A percentile compares a stretch with the other conserved stretches of the same genome.
Conservation (phyloP, 2,888 invertebrate species). For the Chydorus sphaericus region DNA sequence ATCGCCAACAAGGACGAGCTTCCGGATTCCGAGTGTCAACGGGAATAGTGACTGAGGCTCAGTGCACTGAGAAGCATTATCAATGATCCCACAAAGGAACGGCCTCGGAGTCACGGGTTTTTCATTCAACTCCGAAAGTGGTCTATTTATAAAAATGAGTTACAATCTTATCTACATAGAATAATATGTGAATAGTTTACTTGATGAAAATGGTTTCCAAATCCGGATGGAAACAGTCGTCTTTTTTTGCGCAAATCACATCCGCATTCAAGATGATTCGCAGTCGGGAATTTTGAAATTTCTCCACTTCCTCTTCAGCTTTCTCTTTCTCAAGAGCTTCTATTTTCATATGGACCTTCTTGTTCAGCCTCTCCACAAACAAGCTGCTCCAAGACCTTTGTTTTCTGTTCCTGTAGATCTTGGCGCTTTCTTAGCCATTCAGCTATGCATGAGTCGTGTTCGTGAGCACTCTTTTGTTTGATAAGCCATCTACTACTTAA, state of each 20-base stretch:
- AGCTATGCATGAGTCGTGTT: too few relatives aligned
- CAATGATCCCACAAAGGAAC: constrained; percentile 56
- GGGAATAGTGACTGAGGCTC: constrained; percentile 73
- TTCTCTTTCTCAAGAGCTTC: neutral
- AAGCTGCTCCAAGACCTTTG: neutral
- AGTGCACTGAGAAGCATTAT: constrained; percentile 74
- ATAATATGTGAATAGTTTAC: neutral
- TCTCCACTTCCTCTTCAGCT: neutral
- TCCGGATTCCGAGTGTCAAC: constrained; percentile 53
- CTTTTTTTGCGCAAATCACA: neutral
- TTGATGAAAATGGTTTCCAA: neutral
- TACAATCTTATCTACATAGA: neutral
- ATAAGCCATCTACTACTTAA: neutral
- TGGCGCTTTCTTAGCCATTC: too few relatives aligned
- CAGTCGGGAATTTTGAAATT: neutral
- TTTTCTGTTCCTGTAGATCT: neutral
- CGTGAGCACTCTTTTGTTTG: too few relatives aligned
- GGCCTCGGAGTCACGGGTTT: neutral
- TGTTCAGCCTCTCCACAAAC: neutral
- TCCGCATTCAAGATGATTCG: neutral
- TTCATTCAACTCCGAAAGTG: too few relatives aligned
- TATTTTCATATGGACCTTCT: neutral
- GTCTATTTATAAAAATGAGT: neutral
- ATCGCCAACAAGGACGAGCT: constrained; percentile 71
- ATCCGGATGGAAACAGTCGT: neutral